Base-by-base conservation (phyloP, 1,140 invertebrate species). In the Choristoneura fumiferana region DNA sequence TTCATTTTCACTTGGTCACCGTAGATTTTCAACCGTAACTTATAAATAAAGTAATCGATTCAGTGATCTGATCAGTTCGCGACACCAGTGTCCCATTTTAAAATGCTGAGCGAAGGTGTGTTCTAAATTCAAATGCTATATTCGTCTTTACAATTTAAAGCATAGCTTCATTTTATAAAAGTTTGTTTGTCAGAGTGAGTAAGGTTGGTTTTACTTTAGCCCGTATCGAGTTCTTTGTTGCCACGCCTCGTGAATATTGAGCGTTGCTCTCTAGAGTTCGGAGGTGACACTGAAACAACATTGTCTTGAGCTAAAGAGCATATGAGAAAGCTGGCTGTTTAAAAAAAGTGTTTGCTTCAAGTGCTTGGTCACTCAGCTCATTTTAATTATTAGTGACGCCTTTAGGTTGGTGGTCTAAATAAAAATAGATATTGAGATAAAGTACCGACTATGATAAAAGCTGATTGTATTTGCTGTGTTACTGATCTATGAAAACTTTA, bases 221-320 rank as follows among this genome's bases (percentile, higher is more conserved):
- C 15, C n/a, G 36, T 63, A 29, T 9, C 14, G 29, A 54, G 12
- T 33, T 37, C 54, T 45, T 58, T 65, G 62, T 64, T 65, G 58
- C 57, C 64, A 55, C 65, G 37, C 62, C 60, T 61, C 63, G 57
- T 75, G 76, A 75, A 78, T 81, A 71, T 75, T 67, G 71, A 76
- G 59, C 58, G 38, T 39, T 37, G 54, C 60, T 75, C 68, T 56
- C 37, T 71, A 64, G 71, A 74, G 71, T 80, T 73, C 58, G 61
- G 57, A 58, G 63, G 64, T 67, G 67, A 67, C 62, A 59, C 57
- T 40, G n/a, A 39, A 35, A 54, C 53, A 53, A 64, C 58, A 67
- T 61, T 63, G 65, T 67, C 54, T 58, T 36, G 54, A 59, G 14
- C 40, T 56, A 58, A 58, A 63, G 33, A 67, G 55, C 58, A 63